phyloP scores from a whole-genome alignment of 2,113 vertebrate species.

The Isurus oxyrinchus region DNA sequence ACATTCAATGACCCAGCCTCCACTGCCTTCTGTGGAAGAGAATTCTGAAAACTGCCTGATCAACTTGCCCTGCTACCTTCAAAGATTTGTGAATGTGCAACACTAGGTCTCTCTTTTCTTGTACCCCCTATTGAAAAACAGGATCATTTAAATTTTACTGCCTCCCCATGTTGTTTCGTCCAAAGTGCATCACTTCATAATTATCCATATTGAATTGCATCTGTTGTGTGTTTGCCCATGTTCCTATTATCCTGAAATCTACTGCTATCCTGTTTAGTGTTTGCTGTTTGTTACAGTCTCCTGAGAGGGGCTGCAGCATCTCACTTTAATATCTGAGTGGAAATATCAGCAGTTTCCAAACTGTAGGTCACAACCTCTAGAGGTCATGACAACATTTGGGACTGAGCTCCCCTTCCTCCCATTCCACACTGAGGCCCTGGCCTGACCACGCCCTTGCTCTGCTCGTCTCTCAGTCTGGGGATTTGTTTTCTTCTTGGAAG shows the following conservation, averaged over 20 bases:
- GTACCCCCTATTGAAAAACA: not conserved
- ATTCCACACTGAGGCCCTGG: no score
- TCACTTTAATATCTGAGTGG: not conserved
- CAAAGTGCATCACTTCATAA: not conserved
- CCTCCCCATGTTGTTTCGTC: not conserved
- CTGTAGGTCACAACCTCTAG: no score
- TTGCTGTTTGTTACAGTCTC: not conserved
- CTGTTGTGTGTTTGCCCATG: not conserved
- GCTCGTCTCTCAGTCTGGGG: no score
- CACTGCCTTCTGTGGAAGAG: no score
- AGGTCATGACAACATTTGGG: no score
- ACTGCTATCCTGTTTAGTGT: not conserved
- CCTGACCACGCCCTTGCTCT: no score
- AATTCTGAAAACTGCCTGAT: not conserved
- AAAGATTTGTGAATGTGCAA: not conserved
- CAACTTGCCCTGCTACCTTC: not conserved
- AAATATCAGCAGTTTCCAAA: not conserved
- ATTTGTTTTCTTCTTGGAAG: no score
- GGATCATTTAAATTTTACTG: not conserved
- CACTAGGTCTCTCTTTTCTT: not conserved
- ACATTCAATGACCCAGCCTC: no score
- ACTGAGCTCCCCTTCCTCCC: no score
- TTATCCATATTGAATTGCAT: not conserved
- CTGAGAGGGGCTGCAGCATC: not conserved
- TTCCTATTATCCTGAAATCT: no score